Evolutionary conservation across 2,888 invertebrate genomes (phyloP).

Genomic region (Eristalinus sepulchralis): DNA sequence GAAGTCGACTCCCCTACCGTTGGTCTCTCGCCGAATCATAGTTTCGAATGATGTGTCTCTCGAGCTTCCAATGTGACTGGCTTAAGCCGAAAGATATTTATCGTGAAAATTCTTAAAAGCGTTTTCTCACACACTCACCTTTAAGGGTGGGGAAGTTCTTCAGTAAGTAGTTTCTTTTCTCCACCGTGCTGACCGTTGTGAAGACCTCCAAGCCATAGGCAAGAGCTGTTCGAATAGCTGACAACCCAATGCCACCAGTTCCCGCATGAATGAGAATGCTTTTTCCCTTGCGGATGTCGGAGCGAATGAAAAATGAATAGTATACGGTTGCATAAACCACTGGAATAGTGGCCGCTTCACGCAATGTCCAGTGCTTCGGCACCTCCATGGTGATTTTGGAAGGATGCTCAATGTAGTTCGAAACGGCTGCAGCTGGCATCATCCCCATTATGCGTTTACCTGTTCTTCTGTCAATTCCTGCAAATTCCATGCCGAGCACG

Average conservation of each 20-base stretch:
- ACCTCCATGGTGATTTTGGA: conserved; percentile 83
- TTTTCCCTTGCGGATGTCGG: conserved; percentile 78
- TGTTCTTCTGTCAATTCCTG: conserved; percentile 82
- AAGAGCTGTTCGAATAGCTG: conserved; percentile 87
- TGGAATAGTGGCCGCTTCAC: conserved; percentile 89
- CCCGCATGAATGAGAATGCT: conserved; percentile 83
- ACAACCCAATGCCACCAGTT: conserved; percentile 89
- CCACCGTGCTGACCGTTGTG: conserved; percentile 86
- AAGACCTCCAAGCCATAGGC: conserved; percentile 85
- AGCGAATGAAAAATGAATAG: conserved; percentile 81
- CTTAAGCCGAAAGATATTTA: conserved; percentile 58
- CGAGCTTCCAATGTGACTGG: conserved; percentile 91
- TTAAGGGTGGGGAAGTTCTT: conserved; percentile 82
- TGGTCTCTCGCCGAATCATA: conserved; percentile 89
- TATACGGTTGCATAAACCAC: conserved; percentile 88
- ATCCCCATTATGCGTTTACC: conserved; percentile 85
- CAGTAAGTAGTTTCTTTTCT: conserved; percentile 85
- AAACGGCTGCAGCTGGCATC: conserved; percentile 81
- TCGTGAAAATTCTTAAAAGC: not conserved
- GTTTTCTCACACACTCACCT: conserved; percentile 78
- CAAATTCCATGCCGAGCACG: conserved; percentile 85
- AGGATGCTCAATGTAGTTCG: conserved; percentile 78
- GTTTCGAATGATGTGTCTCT: conserved; percentile 93
- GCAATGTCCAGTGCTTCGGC: conserved; percentile 87
- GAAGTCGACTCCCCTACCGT: conserved; percentile 94